phyloP scores from a whole-genome alignment of 1,140 invertebrate genomes.

The Drosophila leontia region DNA sequence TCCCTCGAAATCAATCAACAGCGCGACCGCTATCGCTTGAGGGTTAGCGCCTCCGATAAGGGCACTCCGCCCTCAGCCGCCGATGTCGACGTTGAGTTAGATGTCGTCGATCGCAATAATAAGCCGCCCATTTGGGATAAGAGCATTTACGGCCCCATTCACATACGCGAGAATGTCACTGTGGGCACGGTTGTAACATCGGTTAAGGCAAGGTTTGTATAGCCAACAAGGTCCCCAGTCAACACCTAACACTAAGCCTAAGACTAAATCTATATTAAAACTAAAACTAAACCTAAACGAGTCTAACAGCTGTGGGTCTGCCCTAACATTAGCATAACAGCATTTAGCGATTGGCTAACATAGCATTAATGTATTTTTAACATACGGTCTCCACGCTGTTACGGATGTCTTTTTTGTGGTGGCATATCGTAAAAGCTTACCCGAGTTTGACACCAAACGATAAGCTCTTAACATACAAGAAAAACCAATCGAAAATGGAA shows the following conservation, averaged over 20 bases:
- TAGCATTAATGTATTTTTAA: constrained; percentile 58
- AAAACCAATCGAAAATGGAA: constrained; percentile 24
- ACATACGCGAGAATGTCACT: constrained; percentile 98
- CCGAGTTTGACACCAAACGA: constrained; percentile 18
- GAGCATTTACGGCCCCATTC: constrained; percentile 96
- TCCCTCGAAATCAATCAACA: constrained; percentile 86
- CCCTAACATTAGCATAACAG: constrained; percentile 54
- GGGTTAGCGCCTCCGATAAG: constrained; percentile 96
- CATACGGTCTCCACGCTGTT: constrained; percentile 37
- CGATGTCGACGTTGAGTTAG: constrained; percentile 98
- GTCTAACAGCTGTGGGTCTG: constrained; percentile 74
- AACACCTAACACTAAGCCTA: constrained; percentile 31
- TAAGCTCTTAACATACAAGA: not conserved
- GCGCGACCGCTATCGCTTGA: constrained; percentile 97
- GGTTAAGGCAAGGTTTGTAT: constrained; percentile 98
- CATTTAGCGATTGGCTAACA: constrained; percentile 64
- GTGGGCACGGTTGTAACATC: constrained; percentile 98
- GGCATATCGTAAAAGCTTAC: constrained; percentile 53
- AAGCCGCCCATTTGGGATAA: constrained; percentile 98
- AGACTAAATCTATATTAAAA: not conserved
- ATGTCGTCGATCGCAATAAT: constrained; percentile 98
- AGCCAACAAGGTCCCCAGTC: constrained; percentile 41
- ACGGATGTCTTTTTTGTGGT: constrained; percentile 24
- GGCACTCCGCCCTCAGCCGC: constrained; percentile 94
- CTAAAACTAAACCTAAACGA: constrained; percentile 26